Conservation (phyloP, 2,113 vertebrate species). For the Platysternon megacephalum region DNA sequence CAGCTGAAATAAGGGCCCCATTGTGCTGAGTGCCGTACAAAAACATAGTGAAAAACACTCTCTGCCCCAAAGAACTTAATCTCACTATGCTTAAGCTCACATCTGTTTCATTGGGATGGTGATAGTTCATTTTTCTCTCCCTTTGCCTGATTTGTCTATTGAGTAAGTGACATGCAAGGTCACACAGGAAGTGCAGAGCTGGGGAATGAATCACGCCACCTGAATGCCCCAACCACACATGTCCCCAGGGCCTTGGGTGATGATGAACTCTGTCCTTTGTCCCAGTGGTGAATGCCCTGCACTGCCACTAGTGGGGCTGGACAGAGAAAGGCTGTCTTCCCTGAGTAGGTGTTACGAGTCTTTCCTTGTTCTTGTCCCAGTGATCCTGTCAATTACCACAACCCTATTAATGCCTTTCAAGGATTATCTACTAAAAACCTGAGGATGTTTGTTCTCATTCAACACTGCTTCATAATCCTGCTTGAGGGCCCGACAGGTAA, state of each 20-base stretch:
- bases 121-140: too few relatives aligned
- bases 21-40: neutral
- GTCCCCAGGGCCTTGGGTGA: neutral
- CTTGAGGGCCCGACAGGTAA: neutral
- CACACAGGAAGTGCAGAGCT: neutral
- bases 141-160: too few relatives aligned
- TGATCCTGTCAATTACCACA: neutral
- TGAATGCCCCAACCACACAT: neutral
- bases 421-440: neutral
- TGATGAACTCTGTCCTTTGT: neutral
- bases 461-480: neutral
- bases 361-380: neutral
- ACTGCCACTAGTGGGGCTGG: neutral
- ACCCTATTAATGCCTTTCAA: neutral
- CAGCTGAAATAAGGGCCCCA: neutral
- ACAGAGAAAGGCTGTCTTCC: neutral
- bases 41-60: neutral
- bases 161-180: neutral
- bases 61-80: neutral
- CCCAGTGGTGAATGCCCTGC: neutral
- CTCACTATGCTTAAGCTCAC: neutral
- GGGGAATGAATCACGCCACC: neutral
- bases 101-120: too few relatives aligned
- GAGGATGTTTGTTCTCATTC: neutral
- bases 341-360: neutral